These are phyloP conservation scores for Gymnobelideus leadbeateri DNA, from an alignment of 2,113 vertebrate genomes.

Conservation along the genomic window DNA sequence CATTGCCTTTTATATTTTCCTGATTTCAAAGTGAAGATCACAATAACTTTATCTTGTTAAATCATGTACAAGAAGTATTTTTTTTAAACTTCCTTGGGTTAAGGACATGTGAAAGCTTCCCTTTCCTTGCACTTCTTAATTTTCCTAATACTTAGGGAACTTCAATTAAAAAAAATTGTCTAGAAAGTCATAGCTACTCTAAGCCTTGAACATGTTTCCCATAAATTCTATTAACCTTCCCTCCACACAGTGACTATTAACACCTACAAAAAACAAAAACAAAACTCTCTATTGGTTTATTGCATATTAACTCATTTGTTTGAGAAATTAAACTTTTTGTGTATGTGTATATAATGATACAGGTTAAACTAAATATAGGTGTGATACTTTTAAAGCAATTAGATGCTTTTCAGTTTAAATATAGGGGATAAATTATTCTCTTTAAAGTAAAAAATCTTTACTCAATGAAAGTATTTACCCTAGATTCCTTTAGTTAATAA, in stretches of 20 bases:
- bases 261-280: background rate
- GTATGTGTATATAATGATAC: background rate
- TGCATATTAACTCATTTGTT: background rate
- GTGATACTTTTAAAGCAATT: background rate
- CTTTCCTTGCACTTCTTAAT: background rate
- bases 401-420: conserved; percentile 20
- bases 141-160: background rate
- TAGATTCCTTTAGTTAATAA: background rate
- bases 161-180: background rate
- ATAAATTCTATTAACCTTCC: background rate
- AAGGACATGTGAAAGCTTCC: background rate
- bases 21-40: background rate
- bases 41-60: background rate
- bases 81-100: background rate
- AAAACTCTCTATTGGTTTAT: background rate
- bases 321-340: background rate
- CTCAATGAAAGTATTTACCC: background rate
- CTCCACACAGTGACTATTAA: background rate
- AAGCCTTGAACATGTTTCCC: background rate
- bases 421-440: background rate
- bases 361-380: background rate
- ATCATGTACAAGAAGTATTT: background rate
- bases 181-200: background rate
- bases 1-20: background rate
- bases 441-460: background rate